phyloP scores from a whole-genome alignment of 2,113 vertebrate species.

The Oreotragus oreotragus region DNA sequence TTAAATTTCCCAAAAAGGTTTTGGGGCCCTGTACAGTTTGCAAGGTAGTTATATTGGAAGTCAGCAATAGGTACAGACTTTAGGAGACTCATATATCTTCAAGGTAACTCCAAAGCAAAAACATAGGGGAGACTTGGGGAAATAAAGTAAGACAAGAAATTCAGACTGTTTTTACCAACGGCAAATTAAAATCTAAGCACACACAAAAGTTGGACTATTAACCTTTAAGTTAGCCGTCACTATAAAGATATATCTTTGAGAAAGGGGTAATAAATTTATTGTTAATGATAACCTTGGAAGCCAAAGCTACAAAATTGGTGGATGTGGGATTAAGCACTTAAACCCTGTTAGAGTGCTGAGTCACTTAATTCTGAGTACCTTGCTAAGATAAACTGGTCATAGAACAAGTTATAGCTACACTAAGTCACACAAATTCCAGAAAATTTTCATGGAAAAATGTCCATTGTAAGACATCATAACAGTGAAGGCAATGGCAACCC shows the following conservation, averaged over 20 bases:
- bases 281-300: background rate
- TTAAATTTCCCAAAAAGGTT: background rate
- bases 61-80: background rate
- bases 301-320: background rate
- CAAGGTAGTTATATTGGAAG: background rate
- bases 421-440: background rate
- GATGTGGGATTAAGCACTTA: background rate
- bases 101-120: background rate
- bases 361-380: background rate
- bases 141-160: background rate
- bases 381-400: background rate
- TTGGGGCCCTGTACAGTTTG: background rate
- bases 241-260: background rate
- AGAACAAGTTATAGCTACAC: background rate
- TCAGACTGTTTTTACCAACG: background rate
- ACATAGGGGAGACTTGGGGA: background rate
- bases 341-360: background rate
- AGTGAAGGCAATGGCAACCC: no score
- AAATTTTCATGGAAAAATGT: background rate
- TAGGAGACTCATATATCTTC: no score
- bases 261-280: background rate
- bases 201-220: background rate
- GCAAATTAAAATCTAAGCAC: background rate
- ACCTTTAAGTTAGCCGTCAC: background rate
- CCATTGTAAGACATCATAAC: background rate